These are phyloP conservation scores for Neomicropteryx cornuta DNA, from an alignment of 1,140 invertebrate species.

Conservation along the genomic window DNA sequence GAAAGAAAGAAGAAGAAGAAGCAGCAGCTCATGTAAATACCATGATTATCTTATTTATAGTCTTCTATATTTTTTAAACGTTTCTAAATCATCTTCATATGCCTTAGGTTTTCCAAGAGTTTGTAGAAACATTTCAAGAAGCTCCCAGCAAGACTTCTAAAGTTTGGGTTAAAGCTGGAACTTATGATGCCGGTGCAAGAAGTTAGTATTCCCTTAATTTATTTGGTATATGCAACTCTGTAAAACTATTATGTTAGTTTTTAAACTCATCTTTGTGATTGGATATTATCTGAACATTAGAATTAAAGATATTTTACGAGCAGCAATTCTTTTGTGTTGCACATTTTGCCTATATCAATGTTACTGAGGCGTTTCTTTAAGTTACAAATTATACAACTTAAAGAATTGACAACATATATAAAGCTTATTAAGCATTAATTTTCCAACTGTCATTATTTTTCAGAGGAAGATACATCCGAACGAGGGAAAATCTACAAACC, in stretches of 20 bases:
- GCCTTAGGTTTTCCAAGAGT: conserved; percentile 90
- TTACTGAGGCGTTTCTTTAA: no score
- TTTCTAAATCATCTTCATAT: conserved; percentile 14
- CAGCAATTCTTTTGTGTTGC: no score
- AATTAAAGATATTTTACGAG: no score
- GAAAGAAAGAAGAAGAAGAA: conserved; percentile 82
- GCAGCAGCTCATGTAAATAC: conserved; percentile 56
- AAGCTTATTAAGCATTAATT: no score
- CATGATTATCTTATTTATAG: conserved; percentile 6
- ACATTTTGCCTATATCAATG: no score
- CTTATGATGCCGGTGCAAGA: conserved; percentile 88
- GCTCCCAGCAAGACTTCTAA: conserved; percentile 69
- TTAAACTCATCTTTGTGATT: no score
- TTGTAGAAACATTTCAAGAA: conserved; percentile 95
- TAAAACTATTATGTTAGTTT: no score
- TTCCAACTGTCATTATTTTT: conserved; percentile 7
- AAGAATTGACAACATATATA: no score
- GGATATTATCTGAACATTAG: no score
- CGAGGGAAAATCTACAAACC: conserved; percentile 92
- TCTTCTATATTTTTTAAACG: conserved; percentile 1
- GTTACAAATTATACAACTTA: no score
- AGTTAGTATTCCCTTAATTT: conserved; percentile 45
- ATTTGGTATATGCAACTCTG: no score
- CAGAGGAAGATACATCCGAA: conserved; percentile 76
- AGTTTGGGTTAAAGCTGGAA: conserved; percentile 94